Evolutionary conservation across 2,888 invertebrate genomes (phyloP), one percentile per base, ranked within the genome.

Genomic region (Drosophila mimetica): DNA sequence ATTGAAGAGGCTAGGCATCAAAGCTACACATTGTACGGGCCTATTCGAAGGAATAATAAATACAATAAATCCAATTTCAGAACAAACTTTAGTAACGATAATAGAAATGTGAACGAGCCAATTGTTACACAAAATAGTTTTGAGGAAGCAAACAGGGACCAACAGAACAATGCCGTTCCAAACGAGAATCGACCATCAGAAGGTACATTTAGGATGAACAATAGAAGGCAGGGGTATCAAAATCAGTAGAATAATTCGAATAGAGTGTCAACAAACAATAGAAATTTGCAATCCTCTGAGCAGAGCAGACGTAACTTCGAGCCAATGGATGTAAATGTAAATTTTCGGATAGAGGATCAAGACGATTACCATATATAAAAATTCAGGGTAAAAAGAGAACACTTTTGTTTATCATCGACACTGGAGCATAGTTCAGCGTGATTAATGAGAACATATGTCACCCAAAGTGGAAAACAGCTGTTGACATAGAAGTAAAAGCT

Each of bases 1-100:
- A 55, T 46, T 8, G 18, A 47, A 34, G 28, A 55, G n/a, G 55
- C 37, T 37, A 28, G 47, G 7, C 55, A 55, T 44, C 46, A 55
- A n/a, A 47, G 16, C 14, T 55, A 46, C 16, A 55, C 54, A 13
- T 25, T 46, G 11, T 55, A 55, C 25, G 46, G 44, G 8, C 54
- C 34, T 18, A 44, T 16, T 44, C 16, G 36, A 47, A 55, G 8
- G n/a, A 18, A 36, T 22, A 22, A 22, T 22, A 22, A 22, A 22
- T 22, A 22, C 6, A 22, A 22, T 22, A 22, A 22, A 22, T 22
- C 22, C 22, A 53, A 34, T 30, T 44, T 22, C 18, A 25, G 44
- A 20, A 8, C 20, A 5, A 42, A 42, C 34, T 34, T 34, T 9
- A 32, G 32, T 30, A 39, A 50, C 32, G 42, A 53, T 42, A 32